Conservation (phyloP, 2,797 vertebrate genomes). For the Dallia pectoralis region DNA sequence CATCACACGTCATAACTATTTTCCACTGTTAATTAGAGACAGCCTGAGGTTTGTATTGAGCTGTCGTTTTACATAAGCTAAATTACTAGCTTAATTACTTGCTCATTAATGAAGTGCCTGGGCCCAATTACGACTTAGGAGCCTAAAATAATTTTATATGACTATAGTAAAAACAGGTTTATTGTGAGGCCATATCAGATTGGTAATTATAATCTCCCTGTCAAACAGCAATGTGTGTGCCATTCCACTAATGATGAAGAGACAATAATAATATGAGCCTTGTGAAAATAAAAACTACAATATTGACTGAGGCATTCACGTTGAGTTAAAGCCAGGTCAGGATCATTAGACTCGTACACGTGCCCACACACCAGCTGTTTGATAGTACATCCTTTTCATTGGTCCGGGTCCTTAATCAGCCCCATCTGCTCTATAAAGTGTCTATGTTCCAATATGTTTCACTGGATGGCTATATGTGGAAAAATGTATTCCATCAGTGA, state of each 20-base stretch:
- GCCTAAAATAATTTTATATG: not conserved
- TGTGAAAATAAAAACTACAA: constrained; percentile 31
- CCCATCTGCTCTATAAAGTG: not conserved
- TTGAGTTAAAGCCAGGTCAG: constrained; percentile 18
- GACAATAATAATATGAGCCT: constrained; percentile 21
- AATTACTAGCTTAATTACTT: constrained; percentile 9
- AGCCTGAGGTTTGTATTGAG: not conserved
- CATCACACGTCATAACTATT: not conserved
- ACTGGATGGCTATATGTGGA: not conserved
- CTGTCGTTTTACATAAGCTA: constrained; percentile 1
- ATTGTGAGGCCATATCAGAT: constrained; percentile 33
- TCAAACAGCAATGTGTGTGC: constrained; percentile 51
- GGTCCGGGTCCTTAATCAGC: not conserved
- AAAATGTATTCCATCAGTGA: not conserved
- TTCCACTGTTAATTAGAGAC: not conserved
- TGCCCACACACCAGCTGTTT: not conserved
- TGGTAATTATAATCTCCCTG: constrained; percentile 27
- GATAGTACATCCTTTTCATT: not conserved
- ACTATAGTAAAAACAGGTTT: not conserved
- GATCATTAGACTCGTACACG: not conserved
- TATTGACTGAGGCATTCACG: constrained; percentile 31
- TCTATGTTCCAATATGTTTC: not conserved
- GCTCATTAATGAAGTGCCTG: not conserved
- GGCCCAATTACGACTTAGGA: not conserved
- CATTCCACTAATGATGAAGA: constrained; percentile 42